A percentile compares a stretch with the other conserved stretches of the same genome.
These are phyloP conservation scores for Cydia amplana DNA, from an alignment of 1,140 invertebrate species.

Conservation along the genomic window DNA sequence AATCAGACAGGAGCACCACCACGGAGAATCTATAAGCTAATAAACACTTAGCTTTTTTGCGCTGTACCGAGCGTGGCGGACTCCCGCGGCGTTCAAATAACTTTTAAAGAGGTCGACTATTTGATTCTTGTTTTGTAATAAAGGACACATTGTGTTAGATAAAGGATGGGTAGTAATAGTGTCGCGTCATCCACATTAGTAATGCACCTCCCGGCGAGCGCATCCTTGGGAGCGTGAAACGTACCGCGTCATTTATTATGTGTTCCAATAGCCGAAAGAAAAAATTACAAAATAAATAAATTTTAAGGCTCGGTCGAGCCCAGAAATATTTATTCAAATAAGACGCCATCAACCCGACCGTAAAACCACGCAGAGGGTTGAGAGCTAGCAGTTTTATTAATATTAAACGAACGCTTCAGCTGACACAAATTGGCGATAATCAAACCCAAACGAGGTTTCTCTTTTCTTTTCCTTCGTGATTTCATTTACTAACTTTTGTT, in stretches of 20 bases:
- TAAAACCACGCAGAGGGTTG: slow-evolving; percentile 71
- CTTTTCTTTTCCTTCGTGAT: slow-evolving; percentile 52
- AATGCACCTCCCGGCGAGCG: slow-evolving; percentile 64
- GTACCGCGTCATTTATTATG: slow-evolving; percentile 31
- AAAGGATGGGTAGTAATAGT: slow-evolving; percentile 74
- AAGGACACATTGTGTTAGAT: slow-evolving; percentile 74
- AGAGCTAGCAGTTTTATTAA: slow-evolving; percentile 74
- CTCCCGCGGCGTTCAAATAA: slow-evolving; percentile 65
- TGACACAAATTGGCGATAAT: slow-evolving; percentile 76
- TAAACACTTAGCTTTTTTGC: slow-evolving; percentile 53
- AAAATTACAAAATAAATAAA: slow-evolving; percentile 67
- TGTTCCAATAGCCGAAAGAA: slow-evolving; percentile 51
- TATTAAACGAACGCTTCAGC: slow-evolving; percentile 76
- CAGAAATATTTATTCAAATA: slow-evolving; percentile 78
- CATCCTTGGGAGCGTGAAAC: slow-evolving; percentile 48
- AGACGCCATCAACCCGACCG: slow-evolving; percentile 74
- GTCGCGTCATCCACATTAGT: slow-evolving; percentile 69
- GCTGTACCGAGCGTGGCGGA: slow-evolving; percentile 54
- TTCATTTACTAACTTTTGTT: slow-evolving; percentile 16
- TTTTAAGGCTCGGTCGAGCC: slow-evolving; percentile 58
- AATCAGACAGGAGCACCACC: slow-evolving; percentile 32
- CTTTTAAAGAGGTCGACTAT: slow-evolving; percentile 63
- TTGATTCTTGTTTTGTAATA: slow-evolving; percentile 71
- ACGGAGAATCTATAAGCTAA: slow-evolving; percentile 57
- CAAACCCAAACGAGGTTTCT: slow-evolving; percentile 63